Evolutionary conservation across 2,888 invertebrate genomes (phyloP).

Genomic region (Dynastes tityus): DNA sequence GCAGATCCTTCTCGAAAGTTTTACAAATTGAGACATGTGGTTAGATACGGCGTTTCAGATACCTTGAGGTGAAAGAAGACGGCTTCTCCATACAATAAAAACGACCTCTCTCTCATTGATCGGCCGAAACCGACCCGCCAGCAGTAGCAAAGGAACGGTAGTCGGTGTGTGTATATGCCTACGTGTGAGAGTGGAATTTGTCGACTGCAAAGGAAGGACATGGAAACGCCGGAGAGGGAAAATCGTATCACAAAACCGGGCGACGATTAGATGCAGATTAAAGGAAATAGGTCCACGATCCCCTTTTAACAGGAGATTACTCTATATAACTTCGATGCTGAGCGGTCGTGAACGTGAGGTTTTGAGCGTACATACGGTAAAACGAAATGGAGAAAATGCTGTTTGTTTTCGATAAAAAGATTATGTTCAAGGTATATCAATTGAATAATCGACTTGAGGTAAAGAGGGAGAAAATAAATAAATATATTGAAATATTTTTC

Average conservation of each 20-base stretch:
- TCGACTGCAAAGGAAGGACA: neutral
- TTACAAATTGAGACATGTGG: conserved; percentile 44
- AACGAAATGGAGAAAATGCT: neutral
- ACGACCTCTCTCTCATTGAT: conserved; percentile 37
- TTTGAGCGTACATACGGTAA: neutral
- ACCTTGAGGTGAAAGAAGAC: conserved; percentile 36
- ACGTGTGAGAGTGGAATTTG: neutral
- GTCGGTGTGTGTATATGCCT: neutral
- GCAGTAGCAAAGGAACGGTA: neutral
- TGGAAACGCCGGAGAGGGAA: neutral
- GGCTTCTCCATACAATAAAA: conserved; percentile 20
- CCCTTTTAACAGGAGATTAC: conserved; percentile 30
- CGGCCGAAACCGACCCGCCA: conserved; percentile 14
- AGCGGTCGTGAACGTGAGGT: conserved; percentile 7
- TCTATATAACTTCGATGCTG: conserved; percentile 8
- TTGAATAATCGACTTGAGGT: too few relatives aligned
- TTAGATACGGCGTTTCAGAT: conserved; percentile 30
- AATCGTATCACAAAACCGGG: conserved; percentile 27
- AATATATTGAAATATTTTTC: too few relatives aligned
- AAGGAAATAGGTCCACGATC: conserved; percentile 9
- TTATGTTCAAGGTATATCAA: too few relatives aligned
- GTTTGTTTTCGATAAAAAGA: neutral
- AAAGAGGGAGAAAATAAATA: too few relatives aligned
- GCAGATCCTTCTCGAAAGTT: conserved; percentile 19
- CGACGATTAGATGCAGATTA: conserved; percentile 38